A percentile compares a stretch with the other conserved stretches of the same genome.
Conservation (phyloP, 1,140 invertebrate genomes). For the Lasaia peninsularis region DNA sequence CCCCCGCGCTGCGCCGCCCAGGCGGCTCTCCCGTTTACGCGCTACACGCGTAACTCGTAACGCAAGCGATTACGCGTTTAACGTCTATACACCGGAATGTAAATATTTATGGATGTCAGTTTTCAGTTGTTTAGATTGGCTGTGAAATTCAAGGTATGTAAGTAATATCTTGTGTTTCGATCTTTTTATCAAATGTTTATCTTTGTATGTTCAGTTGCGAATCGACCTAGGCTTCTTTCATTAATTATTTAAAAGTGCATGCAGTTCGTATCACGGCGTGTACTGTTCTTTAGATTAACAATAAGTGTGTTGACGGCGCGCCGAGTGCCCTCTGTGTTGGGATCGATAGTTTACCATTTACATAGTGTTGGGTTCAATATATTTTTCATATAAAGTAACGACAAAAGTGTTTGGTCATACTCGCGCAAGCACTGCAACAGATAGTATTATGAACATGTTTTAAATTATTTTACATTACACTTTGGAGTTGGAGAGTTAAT, state of each 20-base stretch:
- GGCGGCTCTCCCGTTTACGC: slow-evolving; percentile 32
- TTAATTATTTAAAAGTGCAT: slow-evolving; percentile 50
- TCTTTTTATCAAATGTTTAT: slow-evolving; percentile 58
- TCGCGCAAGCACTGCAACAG: background rate
- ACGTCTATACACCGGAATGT: slow-evolving; percentile 62
- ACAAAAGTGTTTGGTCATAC: background rate
- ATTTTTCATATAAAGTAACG: slow-evolving; percentile 63
- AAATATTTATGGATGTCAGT: slow-evolving; percentile 77
- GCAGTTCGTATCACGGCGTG: slow-evolving; percentile 55
- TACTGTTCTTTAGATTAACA: slow-evolving; percentile 53
- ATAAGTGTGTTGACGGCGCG: slow-evolving; percentile 60
- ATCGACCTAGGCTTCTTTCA: slow-evolving; percentile 33
- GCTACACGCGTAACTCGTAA: slow-evolving; percentile 47
- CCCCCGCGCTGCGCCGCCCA: slow-evolving; percentile 35
- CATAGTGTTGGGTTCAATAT: slow-evolving; percentile 55
- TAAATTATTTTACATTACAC: slow-evolving; percentile 2
- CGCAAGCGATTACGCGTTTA: slow-evolving; percentile 57
- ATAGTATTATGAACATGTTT: slow-evolving; percentile 1
- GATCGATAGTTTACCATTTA: slow-evolving; percentile 73
- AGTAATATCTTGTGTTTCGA: slow-evolving; percentile 55
- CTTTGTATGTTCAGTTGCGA: slow-evolving; percentile 36
- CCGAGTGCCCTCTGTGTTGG: slow-evolving; percentile 64
- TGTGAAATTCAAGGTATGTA: slow-evolving; percentile 76
- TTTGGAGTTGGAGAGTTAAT: background rate
- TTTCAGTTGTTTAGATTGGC: slow-evolving; percentile 76